Conservation (phyloP, 2,113 vertebrate species). For the Eublepharis macularius region DNA sequence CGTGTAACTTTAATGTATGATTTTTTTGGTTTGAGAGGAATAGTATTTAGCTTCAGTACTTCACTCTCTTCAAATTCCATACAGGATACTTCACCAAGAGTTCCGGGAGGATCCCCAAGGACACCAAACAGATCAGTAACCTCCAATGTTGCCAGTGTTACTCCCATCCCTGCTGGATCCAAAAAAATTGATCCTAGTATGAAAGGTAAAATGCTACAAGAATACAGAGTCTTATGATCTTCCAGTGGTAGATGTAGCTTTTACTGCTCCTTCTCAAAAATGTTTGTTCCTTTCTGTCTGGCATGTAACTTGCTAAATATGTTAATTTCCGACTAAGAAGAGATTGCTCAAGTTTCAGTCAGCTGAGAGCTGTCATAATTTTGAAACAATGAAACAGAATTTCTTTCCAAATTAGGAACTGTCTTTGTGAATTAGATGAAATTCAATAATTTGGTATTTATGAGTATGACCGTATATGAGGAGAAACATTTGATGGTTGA, state of each 20-base stretch:
- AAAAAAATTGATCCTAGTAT: constrained; percentile 88
- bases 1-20: neutral
- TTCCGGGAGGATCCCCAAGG: constrained; percentile 90
- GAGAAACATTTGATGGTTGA: neutral
- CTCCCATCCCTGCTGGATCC: constrained; percentile 88
- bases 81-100: constrained; percentile 89
- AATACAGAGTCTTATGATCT: neutral
- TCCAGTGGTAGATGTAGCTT: neutral
- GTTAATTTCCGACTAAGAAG: neutral
- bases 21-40: neutral
- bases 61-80: neutral
- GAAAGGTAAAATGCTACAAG: constrained; percentile 77
- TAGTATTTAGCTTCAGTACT: neutral
- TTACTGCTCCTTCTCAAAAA: neutral
- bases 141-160: constrained; percentile 90
- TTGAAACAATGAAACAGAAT: neutral
- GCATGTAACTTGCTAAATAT: neutral
- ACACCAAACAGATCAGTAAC: constrained; percentile 91
- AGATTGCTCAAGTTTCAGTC: neutral
- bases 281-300: neutral
- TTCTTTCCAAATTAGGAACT: neutral
- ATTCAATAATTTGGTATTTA: neutral
- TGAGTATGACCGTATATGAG: neutral
- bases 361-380: neutral
- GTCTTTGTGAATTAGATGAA: neutral